Conservation (phyloP, 2,113 vertebrate genomes). For the Nyctereutes procyonoides region DNA sequence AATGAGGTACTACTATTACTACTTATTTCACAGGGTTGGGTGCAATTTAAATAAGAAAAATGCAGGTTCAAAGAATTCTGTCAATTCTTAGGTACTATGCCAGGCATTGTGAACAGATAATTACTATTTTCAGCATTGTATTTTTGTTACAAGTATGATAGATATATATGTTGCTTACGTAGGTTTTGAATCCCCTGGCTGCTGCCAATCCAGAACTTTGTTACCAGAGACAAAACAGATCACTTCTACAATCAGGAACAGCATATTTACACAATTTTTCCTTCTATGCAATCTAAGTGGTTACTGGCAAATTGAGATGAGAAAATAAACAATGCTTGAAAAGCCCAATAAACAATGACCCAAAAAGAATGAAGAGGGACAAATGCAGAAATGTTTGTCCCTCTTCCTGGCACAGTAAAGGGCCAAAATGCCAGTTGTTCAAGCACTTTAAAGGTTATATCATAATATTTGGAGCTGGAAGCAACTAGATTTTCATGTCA, state of each 20-base stretch:
- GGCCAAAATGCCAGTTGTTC: neutral
- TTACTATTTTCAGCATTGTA: constrained; percentile 10
- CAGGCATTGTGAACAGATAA: neutral
- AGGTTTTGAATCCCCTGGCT: neutral
- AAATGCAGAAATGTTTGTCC: neutral
- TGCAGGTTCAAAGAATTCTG: neutral
- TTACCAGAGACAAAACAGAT: neutral
- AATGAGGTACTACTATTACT: neutral
- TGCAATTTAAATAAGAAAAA: constrained; percentile 24
- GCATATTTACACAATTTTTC: neutral
- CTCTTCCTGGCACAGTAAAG: neutral
- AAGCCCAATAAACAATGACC: neutral
- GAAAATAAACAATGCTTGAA: neutral
- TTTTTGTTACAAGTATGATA: constrained; percentile 23
- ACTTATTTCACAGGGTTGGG: neutral
- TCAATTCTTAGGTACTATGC: neutral
- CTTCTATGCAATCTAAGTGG: constrained; percentile 22
- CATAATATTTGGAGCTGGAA: neutral
- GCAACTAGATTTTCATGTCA: constrained; percentile 22
- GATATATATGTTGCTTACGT: neutral
- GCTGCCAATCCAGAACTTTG: constrained; percentile 17
- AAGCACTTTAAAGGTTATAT: neutral
- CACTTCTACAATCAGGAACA: neutral
- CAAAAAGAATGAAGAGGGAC: neutral
- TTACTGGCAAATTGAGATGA: neutral